A percentile compares a stretch with the other conserved stretches of the same genome.
Evolutionary conservation across 2,888 invertebrate genomes (phyloP).

Genomic region (Drosophila meridiana): DNA sequence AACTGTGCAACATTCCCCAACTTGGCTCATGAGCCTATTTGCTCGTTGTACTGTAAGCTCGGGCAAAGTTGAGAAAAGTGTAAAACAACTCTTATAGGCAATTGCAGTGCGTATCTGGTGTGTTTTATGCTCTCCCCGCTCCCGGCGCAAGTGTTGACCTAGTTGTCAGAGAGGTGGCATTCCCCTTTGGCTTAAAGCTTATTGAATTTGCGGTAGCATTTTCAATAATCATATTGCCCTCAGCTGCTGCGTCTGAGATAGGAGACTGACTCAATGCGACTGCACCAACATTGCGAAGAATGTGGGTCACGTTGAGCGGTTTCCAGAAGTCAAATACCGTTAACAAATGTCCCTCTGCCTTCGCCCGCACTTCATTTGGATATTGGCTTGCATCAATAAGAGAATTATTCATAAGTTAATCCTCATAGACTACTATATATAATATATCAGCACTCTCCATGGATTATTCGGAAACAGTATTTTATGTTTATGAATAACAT

Average conservation of each 20-base stretch:
- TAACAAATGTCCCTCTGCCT: constrained; percentile 20
- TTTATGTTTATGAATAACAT: background rate
- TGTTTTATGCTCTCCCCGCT: constrained; percentile 16
- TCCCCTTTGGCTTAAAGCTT: constrained; percentile 35
- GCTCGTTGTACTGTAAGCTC: background rate
- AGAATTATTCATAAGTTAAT: background rate
- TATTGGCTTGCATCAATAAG: background rate
- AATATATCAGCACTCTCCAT: background rate
- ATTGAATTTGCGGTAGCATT: constrained; percentile 60
- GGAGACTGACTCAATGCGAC: constrained; percentile 14
- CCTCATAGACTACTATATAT: background rate
- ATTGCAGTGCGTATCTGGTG: constrained; percentile 20
- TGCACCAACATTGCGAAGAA: constrained; percentile 27
- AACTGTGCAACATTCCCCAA: background rate
- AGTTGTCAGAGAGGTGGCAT: constrained; percentile 45
- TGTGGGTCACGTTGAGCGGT: constrained; percentile 52
- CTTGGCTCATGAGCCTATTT: background rate
- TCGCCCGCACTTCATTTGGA: background rate
- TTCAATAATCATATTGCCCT: constrained; percentile 65
- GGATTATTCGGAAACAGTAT: no score
- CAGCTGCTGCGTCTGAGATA: constrained; percentile 15
- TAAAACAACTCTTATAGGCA: constrained; percentile 1
- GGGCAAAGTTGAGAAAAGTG: constrained; percentile 4
- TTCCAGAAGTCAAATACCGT: constrained; percentile 63
- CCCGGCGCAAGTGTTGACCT: constrained; percentile 49